These are phyloP conservation scores for Orchestes rusci DNA, from an alignment of 2,888 invertebrate genomes.

Conservation along the genomic window DNA sequence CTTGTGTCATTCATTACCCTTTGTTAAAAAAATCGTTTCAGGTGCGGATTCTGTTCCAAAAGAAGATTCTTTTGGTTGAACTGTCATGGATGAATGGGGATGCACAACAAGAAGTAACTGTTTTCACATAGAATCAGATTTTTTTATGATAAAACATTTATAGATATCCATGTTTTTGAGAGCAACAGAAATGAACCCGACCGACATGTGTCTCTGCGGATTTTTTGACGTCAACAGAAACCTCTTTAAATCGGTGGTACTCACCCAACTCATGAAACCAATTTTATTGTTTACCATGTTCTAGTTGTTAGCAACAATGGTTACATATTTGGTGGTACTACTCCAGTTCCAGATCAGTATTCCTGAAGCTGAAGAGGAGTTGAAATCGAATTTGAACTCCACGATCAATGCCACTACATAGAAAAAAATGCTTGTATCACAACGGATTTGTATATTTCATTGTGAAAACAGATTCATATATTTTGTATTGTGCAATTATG, in stretches of 20 bases:
- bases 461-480: no score
- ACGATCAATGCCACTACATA: constrained; percentile 4
- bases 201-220: constrained; percentile 65
- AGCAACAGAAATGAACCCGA: constrained; percentile 71
- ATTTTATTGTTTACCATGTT: no score
- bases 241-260: constrained; percentile 69
- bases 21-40: constrained; percentile 38
- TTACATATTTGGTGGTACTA: constrained; percentile 65
- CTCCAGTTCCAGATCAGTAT: constrained; percentile 72
- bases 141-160: no score
- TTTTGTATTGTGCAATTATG: no score
- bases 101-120: constrained; percentile 57
- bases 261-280: no score
- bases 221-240: constrained; percentile 67
- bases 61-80: constrained; percentile 64
- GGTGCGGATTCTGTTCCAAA: constrained; percentile 66
- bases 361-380: constrained; percentile 41
- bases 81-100: constrained; percentile 70
- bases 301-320: constrained; percentile 66
- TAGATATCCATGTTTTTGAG: constrained; percentile 66
- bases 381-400: constrained; percentile 2
- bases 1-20: background rate
- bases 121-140: no score
- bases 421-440: no score
- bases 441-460: no score